Base-by-base conservation (phyloP, 2,113 vertebrate species). In the Taurulus bubalis region DNA sequence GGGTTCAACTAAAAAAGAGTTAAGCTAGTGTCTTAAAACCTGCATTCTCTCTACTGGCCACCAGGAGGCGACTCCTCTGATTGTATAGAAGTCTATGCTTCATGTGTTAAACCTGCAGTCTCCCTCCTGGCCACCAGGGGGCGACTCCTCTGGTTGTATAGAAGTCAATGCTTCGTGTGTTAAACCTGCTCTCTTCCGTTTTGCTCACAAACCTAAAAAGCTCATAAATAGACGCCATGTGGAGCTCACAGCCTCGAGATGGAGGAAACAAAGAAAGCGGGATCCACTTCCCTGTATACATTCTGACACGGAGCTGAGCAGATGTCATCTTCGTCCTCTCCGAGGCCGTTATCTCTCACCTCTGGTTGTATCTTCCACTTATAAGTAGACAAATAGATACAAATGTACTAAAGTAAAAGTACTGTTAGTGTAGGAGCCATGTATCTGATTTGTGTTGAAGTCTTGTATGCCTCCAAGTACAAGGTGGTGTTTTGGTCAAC, bases 161-260 rank as follows among this genome's bases (percentile, higher is more conserved):
- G 51, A 53, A 22, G n/a, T n/a, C n/a, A n/a, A n/a, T n/a, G n/a
- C n/a, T n/a, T n/a, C n/a, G n/a, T n/a, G n/a, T n/a, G n/a, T n/a
- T n/a, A n/a, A n/a, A n/a, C n/a, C n/a, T n/a, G n/a, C n/a, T n/a
- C n/a, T 58, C 65, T 63, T 74, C 45, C 49, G 49, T 66, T 30
- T 10, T 0, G 16, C 28, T 66, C 20, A 18, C 68, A 65, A 55
- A 73, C 22, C 47, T 40, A 51, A 60, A 66, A 28, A 47, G 24
- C n/a, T 45, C 69, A 77, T 38, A 60, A 68, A 56, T 55, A 73
- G 53, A 12, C 12, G 10, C n/a, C 14, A 40, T 45, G 49, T 47
- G n/a, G 28, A 67, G 73, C 55, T 65, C 6, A 6, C 24, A 42
- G 72, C 73, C 66, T 2, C 38, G 0, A 68, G 62, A 38, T 1